Base-by-base conservation (phyloP, 2,888 invertebrate genomes). In the Resseliella maxima region DNA sequence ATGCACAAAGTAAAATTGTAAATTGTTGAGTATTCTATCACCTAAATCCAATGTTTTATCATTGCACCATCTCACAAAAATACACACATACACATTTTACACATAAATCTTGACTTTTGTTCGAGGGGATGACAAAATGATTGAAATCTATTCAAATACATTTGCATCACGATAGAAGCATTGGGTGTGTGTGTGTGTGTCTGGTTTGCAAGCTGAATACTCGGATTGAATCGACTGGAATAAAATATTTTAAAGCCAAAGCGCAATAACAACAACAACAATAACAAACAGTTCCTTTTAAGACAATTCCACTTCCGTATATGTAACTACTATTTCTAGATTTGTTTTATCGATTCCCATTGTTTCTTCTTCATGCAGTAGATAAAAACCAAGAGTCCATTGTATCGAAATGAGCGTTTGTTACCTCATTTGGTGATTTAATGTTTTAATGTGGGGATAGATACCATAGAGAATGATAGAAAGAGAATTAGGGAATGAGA, bases 41-140 rank as follows among this genome's bases (percentile, higher is more conserved):
- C 46, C 46, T 18, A n/a, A n/a, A n/a, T n/a, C 41, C 41, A 41
- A 41, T 12, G 46, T 50, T n/a, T n/a, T n/a, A n/a, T n/a, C n/a
- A n/a, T n/a, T n/a, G n/a, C 46, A 50, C 46, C 8, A 18, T n/a
- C n/a, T n/a, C n/a, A 50, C 46, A 50, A 8, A 50, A 2, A 6
- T 50, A 50, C 46, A 41, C 12, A 12, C 50, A 50, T 18, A 10
- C 50, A 18, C 50, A 50, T 50, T 50, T 6, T 8, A 41, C 50
- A 59, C 59, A 59, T 59, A 59, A 59, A 59, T 59, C 59, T 59
- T 59, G 59, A 24, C 24, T 24, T 24, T 50, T 59, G 24, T 59
- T 59, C 59, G 24, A 59, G 59, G 59, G 59, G 59, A 59, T 59
- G 59, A 59, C 59, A 59, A 59, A 59, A 59, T 59, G 59, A 59